Conservation (phyloP, 1,140 invertebrate genomes). For the Coenobita brevimanus region DNA sequence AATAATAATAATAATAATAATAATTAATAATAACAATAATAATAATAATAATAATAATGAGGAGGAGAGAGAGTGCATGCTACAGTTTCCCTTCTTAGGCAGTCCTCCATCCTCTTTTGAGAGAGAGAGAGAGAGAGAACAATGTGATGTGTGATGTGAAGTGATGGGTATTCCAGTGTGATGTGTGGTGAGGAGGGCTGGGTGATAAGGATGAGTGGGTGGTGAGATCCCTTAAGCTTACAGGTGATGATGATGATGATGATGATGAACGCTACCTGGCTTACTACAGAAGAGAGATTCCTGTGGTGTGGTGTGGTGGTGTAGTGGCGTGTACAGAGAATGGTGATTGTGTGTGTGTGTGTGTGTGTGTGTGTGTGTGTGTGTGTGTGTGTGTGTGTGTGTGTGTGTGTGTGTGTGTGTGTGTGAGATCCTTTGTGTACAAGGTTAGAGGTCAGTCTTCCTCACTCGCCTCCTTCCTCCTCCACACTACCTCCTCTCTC, state of each 20-base stretch:
- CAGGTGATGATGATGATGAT: too few relatives aligned
- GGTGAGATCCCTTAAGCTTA: too few relatives aligned
- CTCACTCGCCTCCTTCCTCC: too few relatives aligned
- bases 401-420: slow-evolving; percentile 31
- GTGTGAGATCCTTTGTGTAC: background rate
- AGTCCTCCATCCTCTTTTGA: background rate
- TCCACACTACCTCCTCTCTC: too few relatives aligned
- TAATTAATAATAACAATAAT: too few relatives aligned
- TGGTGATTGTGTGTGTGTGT: too few relatives aligned
- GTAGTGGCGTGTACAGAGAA: too few relatives aligned
- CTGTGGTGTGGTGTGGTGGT: background rate
- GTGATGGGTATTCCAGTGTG: background rate
- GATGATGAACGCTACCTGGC: background rate
- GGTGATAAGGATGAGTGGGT: background rate
- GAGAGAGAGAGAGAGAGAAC: background rate
- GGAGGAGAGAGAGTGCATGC: background rate
- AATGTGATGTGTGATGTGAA: background rate
- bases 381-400: slow-evolving; percentile 33
- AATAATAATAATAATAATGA: too few relatives aligned
- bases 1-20: too few relatives aligned
- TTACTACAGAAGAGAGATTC: background rate
- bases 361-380: background rate
- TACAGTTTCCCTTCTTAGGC: background rate
- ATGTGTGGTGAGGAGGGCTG: background rate
- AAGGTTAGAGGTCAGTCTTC: background rate